Evolutionary conservation across 2,888 invertebrate genomes (phyloP), one percentile per base, ranked within the genome.

Genomic region (Aphodius sticticus): DNA sequence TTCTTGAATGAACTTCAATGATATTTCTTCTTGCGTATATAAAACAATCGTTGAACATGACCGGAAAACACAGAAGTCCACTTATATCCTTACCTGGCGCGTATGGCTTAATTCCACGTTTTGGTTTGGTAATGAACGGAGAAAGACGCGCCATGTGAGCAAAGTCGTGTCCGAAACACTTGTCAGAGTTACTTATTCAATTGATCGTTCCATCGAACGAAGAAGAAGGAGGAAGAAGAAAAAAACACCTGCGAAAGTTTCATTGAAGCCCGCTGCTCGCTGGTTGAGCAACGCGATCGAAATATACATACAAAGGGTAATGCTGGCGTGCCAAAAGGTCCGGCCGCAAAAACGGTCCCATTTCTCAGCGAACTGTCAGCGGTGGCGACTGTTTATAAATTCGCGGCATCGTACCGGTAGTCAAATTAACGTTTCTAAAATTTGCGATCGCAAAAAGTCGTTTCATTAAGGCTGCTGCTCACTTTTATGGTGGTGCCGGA

Each of bases 381-480:
- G 77, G 37, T 53, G 74, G 83, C 80, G 77, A 79, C 83, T 84
- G 84, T 85, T 85, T 87, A 86, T 86, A 86, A 86, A 87, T 87
- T 87, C 87, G 85, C 84, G 81, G 85, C 86, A 81, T 86, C 87
- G 86, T 85, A 86, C 85, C 84, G 84, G 84, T 85, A 85, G 85
- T 84, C 84, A 84, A 83, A 84, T 84, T 81, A 82, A 82, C 82
- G 83, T 81, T 78, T 80, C 80, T 79, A 82, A 85, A 85, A 85
- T 86, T 86, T 85, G 82, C 82, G 81, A 81, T 78, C 78, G 82
- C 83, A 88, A 88, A 88, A 88, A 87, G 84, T 86, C 85, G 88
- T 84, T 85, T 87, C 86, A 87, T 87, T 87, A 86, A 86, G 85
- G 84, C 85, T 84, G 86, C 85, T 86, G 86, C 86, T 86, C 84